Conservation (phyloP, 2,888 invertebrate species). For the Steromphala cineraria region DNA sequence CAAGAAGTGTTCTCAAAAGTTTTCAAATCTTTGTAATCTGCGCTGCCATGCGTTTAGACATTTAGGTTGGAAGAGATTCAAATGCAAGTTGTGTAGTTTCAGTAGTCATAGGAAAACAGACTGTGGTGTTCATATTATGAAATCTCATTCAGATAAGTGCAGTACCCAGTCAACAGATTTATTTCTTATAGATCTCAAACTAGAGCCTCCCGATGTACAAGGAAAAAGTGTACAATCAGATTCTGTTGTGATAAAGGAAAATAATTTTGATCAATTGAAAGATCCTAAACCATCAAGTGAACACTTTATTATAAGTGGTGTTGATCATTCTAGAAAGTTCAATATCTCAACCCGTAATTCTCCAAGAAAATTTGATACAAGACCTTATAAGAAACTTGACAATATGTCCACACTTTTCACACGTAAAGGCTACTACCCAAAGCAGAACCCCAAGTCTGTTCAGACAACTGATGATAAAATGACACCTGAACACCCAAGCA, state of each 20-base stretch:
- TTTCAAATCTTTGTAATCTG: constrained; percentile 80
- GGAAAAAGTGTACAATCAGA: background rate
- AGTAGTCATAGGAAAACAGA: constrained; percentile 63
- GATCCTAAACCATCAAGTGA: background rate
- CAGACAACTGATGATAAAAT: background rate
- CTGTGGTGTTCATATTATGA: constrained; percentile 58
- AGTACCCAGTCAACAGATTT: constrained; percentile 24
- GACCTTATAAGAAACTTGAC: constrained; percentile 38
- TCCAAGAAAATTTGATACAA: constrained; percentile 47
- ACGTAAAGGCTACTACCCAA: constrained; percentile 36
- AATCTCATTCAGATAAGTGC: constrained; percentile 52
- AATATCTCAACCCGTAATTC: constrained; percentile 55
- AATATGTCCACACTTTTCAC: constrained; percentile 32
- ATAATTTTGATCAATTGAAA: background rate
- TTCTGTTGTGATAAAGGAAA: background rate
- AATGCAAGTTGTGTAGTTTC: constrained; percentile 84
- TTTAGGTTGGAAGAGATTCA: constrained; percentile 84
- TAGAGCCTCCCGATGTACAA: constrained; percentile 41
- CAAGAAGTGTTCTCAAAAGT: constrained; percentile 73
- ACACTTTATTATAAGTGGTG: background rate
- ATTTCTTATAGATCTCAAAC: constrained; percentile 58
- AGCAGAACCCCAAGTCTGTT: background rate
- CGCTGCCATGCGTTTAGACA: constrained; percentile 85
- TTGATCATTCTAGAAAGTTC: constrained; percentile 21
- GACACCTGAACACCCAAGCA: background rate